Evolutionary conservation across 2,888 invertebrate species (phyloP).

Genomic region (Orthonychiurus folsomi): DNA sequence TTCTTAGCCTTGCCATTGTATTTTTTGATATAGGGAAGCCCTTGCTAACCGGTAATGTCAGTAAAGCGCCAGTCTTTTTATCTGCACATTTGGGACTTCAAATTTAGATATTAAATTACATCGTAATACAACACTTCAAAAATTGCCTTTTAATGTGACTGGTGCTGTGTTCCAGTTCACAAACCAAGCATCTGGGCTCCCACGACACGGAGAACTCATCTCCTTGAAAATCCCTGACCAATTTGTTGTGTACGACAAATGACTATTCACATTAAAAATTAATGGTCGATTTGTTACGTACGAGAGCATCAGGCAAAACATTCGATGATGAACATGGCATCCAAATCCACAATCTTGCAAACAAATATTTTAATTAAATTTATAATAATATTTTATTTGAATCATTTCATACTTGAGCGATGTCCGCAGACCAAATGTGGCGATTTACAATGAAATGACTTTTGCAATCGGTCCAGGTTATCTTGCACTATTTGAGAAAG

Average conservation of each 20-base stretch:
- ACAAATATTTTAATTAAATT: neutral
- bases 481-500: neutral
- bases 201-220: neutral
- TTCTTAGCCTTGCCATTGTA: neutral
- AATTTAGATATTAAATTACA: neutral
- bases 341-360: neutral
- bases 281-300: neutral
- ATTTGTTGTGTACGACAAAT: neutral
- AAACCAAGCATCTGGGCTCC: neutral
- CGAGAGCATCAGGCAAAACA: neutral
- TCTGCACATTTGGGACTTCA: neutral
- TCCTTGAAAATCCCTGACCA: neutral
- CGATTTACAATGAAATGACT: neutral
- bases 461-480: neutral
- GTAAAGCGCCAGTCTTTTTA: neutral
- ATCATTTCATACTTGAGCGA: neutral
- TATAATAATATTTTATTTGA: neutral
- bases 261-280: neutral
- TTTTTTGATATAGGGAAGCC: neutral
- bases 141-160: neutral
- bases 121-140: neutral
- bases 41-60: neutral
- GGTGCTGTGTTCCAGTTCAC: neutral
- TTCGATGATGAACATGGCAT: neutral
- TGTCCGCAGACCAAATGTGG: neutral